These are phyloP conservation scores for Petaurus breviceps DNA, from an alignment of 2,113 vertebrate species.

Conservation along the genomic window DNA sequence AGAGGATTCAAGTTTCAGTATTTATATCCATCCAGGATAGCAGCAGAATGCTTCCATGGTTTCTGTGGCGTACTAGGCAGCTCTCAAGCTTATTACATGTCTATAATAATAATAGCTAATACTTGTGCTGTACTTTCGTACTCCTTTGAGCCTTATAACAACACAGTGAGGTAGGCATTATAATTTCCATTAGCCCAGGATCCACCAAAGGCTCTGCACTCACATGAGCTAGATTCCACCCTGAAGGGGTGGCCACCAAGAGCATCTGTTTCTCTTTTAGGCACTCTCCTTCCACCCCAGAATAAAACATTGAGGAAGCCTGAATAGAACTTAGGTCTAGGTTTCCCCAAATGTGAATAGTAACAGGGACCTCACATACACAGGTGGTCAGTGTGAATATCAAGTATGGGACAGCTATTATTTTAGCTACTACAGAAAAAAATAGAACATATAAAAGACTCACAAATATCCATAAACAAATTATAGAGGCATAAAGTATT, in stretches of 20 bases:
- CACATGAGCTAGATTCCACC: not conserved
- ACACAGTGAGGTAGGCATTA: not conserved
- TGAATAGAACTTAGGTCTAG: not conserved
- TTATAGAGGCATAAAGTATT: not conserved
- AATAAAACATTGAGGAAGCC: not conserved
- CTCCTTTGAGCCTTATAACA: not conserved
- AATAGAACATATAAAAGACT: not conserved
- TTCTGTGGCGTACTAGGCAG: not conserved
- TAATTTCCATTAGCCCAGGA: not conserved
- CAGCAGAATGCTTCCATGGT: not conserved
- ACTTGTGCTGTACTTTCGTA: not conserved
- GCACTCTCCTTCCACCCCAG: not conserved
- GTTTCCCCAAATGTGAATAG: not conserved
- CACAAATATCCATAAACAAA: not conserved
- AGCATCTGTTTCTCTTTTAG: not conserved
- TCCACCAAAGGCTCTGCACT: not conserved
- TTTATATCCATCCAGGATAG: not conserved
- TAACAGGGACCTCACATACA: not conserved
- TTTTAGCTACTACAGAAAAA: not conserved
- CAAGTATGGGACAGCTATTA: not conserved
- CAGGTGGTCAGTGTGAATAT: not conserved
- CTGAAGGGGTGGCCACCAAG: not conserved
- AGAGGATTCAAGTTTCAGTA: not conserved
- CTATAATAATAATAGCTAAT: not conserved
- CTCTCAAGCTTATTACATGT: not conserved